A percentile compares a stretch with the other conserved stretches of the same genome.
Evolutionary conservation across 2,888 invertebrate species (phyloP).

Genomic region (Clostera curtula): DNA sequence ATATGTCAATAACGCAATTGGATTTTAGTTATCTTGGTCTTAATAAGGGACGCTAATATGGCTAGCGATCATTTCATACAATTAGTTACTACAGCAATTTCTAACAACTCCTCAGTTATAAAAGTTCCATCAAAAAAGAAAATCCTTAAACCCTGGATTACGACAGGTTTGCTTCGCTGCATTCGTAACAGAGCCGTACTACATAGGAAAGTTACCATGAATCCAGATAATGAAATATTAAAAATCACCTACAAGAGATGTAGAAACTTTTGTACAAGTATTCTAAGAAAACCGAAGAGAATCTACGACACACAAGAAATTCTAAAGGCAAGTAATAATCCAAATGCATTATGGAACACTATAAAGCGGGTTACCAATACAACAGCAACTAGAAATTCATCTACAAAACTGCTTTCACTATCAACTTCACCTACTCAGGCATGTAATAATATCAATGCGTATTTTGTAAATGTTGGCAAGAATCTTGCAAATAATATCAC

Average conservation of each 20-base stretch:
- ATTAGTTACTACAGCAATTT: too few relatives aligned
- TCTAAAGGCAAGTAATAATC: neutral
- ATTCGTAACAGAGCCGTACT: conserved; percentile 2
- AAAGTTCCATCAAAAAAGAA: conserved; percentile 1
- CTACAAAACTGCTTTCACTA: neutral
- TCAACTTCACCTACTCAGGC: neutral
- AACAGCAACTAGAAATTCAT: neutral
- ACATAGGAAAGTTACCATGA: conserved; percentile 1
- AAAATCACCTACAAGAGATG: too few relatives aligned
- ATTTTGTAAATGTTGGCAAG: neutral
- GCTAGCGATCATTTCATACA: too few relatives aligned
- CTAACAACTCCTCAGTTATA: too few relatives aligned
- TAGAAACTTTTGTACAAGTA: conserved; percentile 1
- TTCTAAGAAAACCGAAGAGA: conserved; percentile 1
- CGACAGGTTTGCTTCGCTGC: too few relatives aligned
- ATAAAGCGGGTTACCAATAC: conserved; percentile 2
- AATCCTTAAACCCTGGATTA: conserved; percentile 1
- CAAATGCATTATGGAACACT: conserved; percentile 1
- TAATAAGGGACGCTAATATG: too few relatives aligned
- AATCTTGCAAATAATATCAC: neutral
- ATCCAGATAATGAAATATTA: neutral
- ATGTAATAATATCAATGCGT: neutral
- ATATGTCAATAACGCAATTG: too few relatives aligned
- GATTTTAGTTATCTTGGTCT: too few relatives aligned
- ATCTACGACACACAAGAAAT: conserved; percentile 1